phyloP scores from a whole-genome alignment of 2,113 vertebrate species.

The Genyomyrus donnyi region DNA sequence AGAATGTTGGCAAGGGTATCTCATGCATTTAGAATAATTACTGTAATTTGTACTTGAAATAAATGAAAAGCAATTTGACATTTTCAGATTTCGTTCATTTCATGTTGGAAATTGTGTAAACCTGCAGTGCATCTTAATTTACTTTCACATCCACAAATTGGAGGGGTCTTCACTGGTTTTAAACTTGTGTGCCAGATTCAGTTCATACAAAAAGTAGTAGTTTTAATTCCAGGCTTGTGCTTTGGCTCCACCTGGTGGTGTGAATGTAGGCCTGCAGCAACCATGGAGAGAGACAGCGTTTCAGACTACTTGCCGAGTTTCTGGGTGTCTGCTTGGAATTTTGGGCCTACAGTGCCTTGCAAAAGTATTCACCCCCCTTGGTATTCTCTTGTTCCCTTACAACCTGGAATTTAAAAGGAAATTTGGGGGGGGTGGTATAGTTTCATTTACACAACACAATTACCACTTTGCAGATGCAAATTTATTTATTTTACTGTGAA shows the following conservation, averaged over 20 bases:
- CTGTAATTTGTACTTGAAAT: not conserved
- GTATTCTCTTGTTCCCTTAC: not conserved
- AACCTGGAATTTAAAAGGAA: not conserved
- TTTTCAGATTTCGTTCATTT: not conserved
- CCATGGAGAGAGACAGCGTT: not conserved
- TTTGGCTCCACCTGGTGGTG: not conserved
- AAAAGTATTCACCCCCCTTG: not conserved
- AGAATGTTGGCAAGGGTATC: not conserved
- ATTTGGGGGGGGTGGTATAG: not conserved
- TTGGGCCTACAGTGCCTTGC: not conserved
- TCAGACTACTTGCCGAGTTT: not conserved
- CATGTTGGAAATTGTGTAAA: not conserved
- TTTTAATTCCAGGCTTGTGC: not conserved
- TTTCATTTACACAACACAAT: not conserved
- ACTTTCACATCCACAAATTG: not conserved
- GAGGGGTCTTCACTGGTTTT: not conserved
- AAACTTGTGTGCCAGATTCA: not conserved
- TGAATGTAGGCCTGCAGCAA: not conserved
- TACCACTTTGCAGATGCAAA: not conserved
- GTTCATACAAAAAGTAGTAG: not conserved
- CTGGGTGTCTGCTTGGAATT: not conserved
- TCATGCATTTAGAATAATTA: not conserved
- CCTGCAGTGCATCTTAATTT: not conserved
- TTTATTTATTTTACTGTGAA: not conserved
- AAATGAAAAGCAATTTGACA: not conserved